Conservation (phyloP, 1,140 invertebrate species). For the Drosophila saltans region DNA sequence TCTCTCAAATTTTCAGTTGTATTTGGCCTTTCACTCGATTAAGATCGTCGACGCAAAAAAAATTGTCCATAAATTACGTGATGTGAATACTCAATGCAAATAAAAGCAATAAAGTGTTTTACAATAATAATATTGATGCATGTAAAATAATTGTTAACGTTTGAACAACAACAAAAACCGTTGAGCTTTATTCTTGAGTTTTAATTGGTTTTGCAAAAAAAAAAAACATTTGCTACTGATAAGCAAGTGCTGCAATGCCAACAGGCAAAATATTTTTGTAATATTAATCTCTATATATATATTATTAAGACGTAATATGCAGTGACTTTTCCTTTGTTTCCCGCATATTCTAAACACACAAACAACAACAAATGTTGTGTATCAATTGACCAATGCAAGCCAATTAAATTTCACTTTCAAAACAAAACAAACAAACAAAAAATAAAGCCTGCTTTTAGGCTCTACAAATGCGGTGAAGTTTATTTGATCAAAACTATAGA, state of each 20-base stretch:
- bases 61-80: slow-evolving; percentile 1
- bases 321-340: slow-evolving; percentile 43
- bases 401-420: slow-evolving; percentile 43
- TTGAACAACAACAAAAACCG: no score
- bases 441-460: slow-evolving; percentile 9
- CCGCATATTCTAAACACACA: background rate
- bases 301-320: slow-evolving; percentile 14
- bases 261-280: slow-evolving; percentile 7
- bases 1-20: slow-evolving; percentile 49
- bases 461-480: background rate
- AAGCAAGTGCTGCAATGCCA: slow-evolving; percentile 40
- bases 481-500: background rate
- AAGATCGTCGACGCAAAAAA: slow-evolving; percentile 22
- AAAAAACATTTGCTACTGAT: slow-evolving; percentile 33
- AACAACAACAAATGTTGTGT: background rate
- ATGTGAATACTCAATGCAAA: background rate
- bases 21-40: slow-evolving; percentile 39
- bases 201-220: background rate
- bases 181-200: background rate
- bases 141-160: background rate
- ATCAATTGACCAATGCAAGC: slow-evolving; percentile 37
- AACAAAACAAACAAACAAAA: slow-evolving; percentile 16
- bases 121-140: background rate
- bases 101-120: no score
- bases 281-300: slow-evolving; percentile 1